Evolutionary conservation across 2,888 invertebrate species (phyloP).

Genomic region (Acleris emargana): DNA sequence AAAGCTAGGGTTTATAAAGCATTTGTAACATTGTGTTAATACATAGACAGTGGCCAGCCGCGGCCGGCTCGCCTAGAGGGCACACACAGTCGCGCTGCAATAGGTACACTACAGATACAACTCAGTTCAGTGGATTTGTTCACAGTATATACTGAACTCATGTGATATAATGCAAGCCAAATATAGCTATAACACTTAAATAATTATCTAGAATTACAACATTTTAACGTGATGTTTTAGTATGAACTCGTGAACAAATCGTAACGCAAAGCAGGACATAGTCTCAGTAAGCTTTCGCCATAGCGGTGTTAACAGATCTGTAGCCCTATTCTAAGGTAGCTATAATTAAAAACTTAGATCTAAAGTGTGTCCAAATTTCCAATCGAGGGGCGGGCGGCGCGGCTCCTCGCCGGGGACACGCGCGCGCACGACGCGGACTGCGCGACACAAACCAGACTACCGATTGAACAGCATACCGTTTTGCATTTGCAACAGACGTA

Average conservation of each 20-base stretch:
- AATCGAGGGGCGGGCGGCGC: conserved; percentile 27
- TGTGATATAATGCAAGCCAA: conserved; percentile 15
- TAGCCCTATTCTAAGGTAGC: conserved; percentile 73
- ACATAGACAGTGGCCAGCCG: conserved; percentile 24
- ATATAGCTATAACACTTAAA: conserved; percentile 23
- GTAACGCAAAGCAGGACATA: conserved; percentile 59
- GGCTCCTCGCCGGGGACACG: conserved; percentile 53
- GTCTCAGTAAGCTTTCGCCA: conserved; percentile 59
- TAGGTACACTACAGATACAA: conserved; percentile 4
- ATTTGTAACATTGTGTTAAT: conserved; percentile 8
- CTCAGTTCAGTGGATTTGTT: conserved; percentile 23
- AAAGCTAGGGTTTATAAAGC: conserved; percentile 50
- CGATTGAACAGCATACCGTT: conserved; percentile 52
- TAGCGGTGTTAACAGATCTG: conserved; percentile 75
- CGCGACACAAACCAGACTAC: conserved; percentile 63
- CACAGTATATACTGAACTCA: conserved; percentile 30
- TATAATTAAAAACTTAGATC: conserved; percentile 69
- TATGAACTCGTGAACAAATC: conserved; percentile 56
- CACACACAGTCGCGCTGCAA: conserved; percentile 28
- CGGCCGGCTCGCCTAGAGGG: conserved; percentile 25
- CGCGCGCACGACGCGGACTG: conserved; percentile 67
- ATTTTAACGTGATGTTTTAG: conserved; percentile 22
- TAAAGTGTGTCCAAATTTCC: conserved; percentile 41
- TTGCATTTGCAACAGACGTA: conserved; percentile 45
- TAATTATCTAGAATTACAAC: conserved; percentile 17